Base-by-base conservation (phyloP, 1,140 invertebrate genomes). In the Drosophila leontia region DNA sequence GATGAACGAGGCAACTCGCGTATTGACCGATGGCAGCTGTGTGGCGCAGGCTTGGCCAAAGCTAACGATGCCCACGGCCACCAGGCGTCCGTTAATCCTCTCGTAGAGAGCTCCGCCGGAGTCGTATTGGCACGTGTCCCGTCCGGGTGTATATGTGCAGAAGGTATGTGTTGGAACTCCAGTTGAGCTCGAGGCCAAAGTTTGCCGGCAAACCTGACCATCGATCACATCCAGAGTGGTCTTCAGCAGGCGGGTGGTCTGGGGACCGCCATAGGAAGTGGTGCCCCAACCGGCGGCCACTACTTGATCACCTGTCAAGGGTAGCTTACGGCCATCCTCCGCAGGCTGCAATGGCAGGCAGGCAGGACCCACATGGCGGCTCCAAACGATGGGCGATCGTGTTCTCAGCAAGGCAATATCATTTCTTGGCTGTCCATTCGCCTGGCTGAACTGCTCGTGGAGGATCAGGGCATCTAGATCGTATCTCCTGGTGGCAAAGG, bases 1-100 rank as follows among this genome's bases (percentile, higher is more conserved):
- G 15, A 96, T 59, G 81, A 95, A 96, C 23, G 94, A 93, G 1
- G 95, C 94, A 0, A 96, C 94, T 35, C 95, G 93, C 0, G 96
- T 96, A 75, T 96, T 96, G 9, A 96, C 93, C 0, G 95, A 95
- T 0, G 96, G 95, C 29, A 92, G 85, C 1, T 92, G 92, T 9
- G 93, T 77, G 1, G 94, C 95, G 80, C 95, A 96, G 7, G 91
- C 91, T 56, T 93, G 94, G 1, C 95, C 95, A 80, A 95, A 96
- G 9, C 95, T 96, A 1, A 95, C 95, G 17, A 96, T 93, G 0
- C 95, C 95, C 48, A 95, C 86, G 1, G 95, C 84, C 85, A 88
- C 80, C 4, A 92, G 74, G 41, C 90, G 82, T 15, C 80, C 83
- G 5, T 72, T 44, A 35, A 70, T 84, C 7, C 91, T 59, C 32